A percentile compares a stretch with the other conserved stretches of the same genome.
Conservation (phyloP, 2,888 invertebrate genomes). For the Cantharis nigra region DNA sequence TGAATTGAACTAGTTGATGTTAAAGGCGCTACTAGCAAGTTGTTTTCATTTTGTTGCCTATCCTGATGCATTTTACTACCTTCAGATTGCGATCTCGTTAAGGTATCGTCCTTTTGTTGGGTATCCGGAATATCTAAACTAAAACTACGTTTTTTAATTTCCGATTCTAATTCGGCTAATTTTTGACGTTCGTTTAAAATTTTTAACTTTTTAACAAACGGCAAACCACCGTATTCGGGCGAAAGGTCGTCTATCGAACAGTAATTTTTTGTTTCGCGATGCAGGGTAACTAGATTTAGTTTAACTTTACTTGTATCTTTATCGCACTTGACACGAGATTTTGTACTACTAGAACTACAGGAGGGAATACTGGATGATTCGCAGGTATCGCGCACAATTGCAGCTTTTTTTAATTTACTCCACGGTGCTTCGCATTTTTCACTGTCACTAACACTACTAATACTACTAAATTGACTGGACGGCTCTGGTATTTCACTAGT, state of each 20-base stretch:
- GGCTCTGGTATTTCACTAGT: conserved; percentile 41
- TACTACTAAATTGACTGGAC: conserved; percentile 43
- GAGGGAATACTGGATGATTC: conserved; percentile 32
- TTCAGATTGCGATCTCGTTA: conserved; percentile 81
- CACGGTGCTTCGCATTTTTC: conserved; percentile 63
- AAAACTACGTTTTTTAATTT: conserved; percentile 76
- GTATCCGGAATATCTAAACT: conserved; percentile 74
- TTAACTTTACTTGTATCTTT: conserved; percentile 36
- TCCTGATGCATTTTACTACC: conserved; percentile 73
- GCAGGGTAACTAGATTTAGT: conserved; percentile 43
- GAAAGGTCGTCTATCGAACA: conserved; percentile 85
- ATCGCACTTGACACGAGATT: not conserved
- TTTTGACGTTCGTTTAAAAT: conserved; percentile 88
- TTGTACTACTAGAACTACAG: conserved; percentile 8
- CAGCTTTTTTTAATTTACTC: conserved; percentile 78
- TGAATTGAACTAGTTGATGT: conserved; percentile 47
- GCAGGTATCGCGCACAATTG: conserved; percentile 59
- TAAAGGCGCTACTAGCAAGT: conserved; percentile 28
- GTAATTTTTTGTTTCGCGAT: conserved; percentile 67
- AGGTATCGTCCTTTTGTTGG: conserved; percentile 59
- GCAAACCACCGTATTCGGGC: conserved; percentile 83
- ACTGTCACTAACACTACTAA: conserved; percentile 43
- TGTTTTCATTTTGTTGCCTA: conserved; percentile 39
- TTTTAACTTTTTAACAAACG: conserved; percentile 87
- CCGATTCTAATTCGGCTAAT: conserved; percentile 78